Percentiles rank a stretch among this genome's conserved stretches.
These are phyloP conservation scores for Oscheius sp. DNA, from an alignment of 1,140 invertebrate species.

Conservation along the genomic window DNA sequence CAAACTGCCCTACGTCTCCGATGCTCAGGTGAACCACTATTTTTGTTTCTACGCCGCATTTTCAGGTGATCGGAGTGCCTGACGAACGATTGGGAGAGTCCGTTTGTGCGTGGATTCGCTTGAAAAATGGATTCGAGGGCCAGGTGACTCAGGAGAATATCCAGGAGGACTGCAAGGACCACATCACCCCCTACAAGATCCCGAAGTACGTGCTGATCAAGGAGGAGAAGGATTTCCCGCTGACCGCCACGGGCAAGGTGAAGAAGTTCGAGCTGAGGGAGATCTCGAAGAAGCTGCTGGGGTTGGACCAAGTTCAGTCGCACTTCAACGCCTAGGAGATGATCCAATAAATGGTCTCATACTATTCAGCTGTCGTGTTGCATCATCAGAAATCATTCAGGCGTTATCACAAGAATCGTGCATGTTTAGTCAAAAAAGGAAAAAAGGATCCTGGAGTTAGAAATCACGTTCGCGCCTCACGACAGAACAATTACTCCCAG, in stretches of 20 bases:
- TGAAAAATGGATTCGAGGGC: constrained; percentile 61
- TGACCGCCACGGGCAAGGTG: constrained; percentile 73
- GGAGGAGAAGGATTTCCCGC: constrained; percentile 70
- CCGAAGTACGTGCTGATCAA: constrained; percentile 72
- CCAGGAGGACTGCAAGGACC: constrained; percentile 70
- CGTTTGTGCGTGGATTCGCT: constrained; percentile 73
- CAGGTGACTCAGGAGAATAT: constrained; percentile 67
- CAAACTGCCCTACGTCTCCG: constrained; percentile 71
- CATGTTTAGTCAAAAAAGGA: too few species aligned
- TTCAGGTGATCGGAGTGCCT: constrained; percentile 72
- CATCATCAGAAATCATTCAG: too few species aligned
- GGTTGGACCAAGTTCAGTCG: constrained; percentile 10
- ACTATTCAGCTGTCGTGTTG: too few species aligned
- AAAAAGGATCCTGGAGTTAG: too few species aligned
- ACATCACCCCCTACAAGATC: constrained; percentile 77
- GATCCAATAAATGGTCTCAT: too few species aligned
- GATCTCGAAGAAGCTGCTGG: constrained; percentile 28
- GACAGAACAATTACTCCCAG: too few species aligned
- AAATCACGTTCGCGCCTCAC: too few species aligned
- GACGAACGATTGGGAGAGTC: constrained; percentile 80
- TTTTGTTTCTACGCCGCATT: constrained; percentile 1
- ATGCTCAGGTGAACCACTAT: constrained; percentile 34
- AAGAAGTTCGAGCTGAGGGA: constrained; percentile 38
- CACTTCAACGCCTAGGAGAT: constrained; percentile 36
- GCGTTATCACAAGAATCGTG: too few species aligned